Percentiles rank a stretch among this genome's conserved stretches.
These are phyloP conservation scores for Philypnodon macrostomus DNA, from an alignment of 2,797 vertebrate species.

Conservation along the genomic window DNA sequence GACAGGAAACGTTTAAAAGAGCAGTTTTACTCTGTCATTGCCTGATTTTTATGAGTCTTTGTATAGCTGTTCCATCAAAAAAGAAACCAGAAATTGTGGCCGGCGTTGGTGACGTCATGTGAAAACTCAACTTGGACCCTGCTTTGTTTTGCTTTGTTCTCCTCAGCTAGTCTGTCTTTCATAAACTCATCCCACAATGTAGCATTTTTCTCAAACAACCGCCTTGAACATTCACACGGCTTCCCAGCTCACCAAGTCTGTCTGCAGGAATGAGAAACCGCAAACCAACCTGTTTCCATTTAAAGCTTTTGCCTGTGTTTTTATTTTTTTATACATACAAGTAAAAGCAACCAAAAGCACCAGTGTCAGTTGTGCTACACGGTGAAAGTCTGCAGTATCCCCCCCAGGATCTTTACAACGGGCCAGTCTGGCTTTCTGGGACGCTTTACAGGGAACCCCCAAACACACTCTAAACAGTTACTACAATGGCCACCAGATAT, in stretches of 20 bases:
- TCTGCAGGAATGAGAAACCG: conserved; percentile 60
- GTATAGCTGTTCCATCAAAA: conserved; percentile 33
- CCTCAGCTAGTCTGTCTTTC: conserved; percentile 31
- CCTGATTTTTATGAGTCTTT: conserved; percentile 49
- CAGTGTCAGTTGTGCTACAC: conserved; percentile 14
- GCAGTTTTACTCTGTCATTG: conserved; percentile 58
- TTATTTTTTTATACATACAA: conserved; percentile 13
- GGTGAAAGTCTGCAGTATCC: conserved; percentile 38
- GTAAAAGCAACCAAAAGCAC: conserved; percentile 13
- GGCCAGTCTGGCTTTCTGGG: conserved; percentile 68
- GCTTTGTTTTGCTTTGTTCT: conserved; percentile 23
- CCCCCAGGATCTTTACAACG: conserved; percentile 70
- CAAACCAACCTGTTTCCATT: conserved; percentile 75
- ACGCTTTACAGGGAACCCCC: conserved; percentile 63
- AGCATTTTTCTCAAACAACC: conserved; percentile 17
- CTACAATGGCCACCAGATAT: background rate
- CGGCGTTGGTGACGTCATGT: conserved; percentile 51
- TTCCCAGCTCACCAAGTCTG: conserved; percentile 49
- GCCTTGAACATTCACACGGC: conserved; percentile 48
- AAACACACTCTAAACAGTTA: conserved; percentile 10
- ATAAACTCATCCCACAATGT: conserved; percentile 33
- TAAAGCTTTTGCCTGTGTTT: conserved; percentile 50
- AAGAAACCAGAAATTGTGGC: conserved; percentile 26
- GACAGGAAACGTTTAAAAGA: conserved; percentile 47
- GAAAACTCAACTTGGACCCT: conserved; percentile 23